phyloP scores from a whole-genome alignment of 2,888 invertebrate genomes.

The Cephus rjabovi region DNA sequence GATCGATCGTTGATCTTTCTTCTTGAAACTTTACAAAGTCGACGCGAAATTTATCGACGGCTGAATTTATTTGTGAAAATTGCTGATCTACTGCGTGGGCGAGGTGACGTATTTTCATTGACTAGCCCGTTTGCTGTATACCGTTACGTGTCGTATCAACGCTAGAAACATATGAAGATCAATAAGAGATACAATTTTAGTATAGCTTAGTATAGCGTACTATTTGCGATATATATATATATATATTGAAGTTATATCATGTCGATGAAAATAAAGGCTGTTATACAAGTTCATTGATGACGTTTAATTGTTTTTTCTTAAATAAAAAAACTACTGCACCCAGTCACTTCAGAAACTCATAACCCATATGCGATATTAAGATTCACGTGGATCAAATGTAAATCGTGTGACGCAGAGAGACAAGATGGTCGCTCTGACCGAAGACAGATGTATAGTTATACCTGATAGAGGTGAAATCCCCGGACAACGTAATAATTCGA shows the following conservation, averaged over 20 bases:
- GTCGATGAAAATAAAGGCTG: conserved; percentile 58
- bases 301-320: background rate
- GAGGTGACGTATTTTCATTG: background rate
- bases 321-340: background rate
- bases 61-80: background rate
- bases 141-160: conserved; percentile 1
- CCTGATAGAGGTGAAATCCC: background rate
- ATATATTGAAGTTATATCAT: conserved; percentile 17
- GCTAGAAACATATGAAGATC: conserved; percentile 2
- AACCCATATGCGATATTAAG: background rate
- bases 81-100: background rate
- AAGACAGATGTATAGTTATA: background rate
- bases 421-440: background rate
- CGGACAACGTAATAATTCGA: conserved; percentile 9
- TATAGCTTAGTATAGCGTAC: background rate
- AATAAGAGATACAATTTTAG: background rate
- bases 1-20: background rate
- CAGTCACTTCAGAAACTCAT: background rate
- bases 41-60: background rate
- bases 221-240: conserved; percentile 3
- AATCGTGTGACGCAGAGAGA: background rate
- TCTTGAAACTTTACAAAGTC: background rate
- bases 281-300: conserved; percentile 48
- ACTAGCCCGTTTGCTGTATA: background rate
- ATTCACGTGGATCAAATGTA: background rate